These are phyloP conservation scores for Erinaceus europaeus DNA, from an alignment of 2,113 vertebrate genomes.

Conservation along the genomic window DNA sequence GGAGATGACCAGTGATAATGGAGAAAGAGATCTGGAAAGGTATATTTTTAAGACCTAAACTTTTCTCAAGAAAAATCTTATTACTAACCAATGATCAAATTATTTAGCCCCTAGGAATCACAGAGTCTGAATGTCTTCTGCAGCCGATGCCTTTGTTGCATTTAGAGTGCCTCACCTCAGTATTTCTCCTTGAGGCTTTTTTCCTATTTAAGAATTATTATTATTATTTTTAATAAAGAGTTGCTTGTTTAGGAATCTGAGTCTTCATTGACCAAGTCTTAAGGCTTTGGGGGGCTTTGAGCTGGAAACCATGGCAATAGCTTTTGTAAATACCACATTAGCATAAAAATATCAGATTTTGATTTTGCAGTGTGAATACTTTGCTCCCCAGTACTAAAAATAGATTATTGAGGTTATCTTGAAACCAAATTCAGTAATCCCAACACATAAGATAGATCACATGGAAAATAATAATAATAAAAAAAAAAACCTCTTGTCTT, in stretches of 20 bases:
- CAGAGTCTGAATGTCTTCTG: neutral
- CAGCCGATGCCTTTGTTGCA: neutral
- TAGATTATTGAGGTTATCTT: constrained; percentile 52
- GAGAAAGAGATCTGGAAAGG: too few relatives aligned
- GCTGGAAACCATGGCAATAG: constrained; percentile 46
- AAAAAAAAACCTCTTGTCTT: neutral
- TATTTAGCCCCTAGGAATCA: constrained; percentile 4
- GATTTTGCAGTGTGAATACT: constrained; percentile 24
- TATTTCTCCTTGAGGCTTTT: neutral
- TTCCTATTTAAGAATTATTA: constrained; percentile 39
- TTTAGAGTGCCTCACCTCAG: neutral
- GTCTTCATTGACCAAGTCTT: constrained; percentile 66
- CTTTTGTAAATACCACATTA: constrained; percentile 67
- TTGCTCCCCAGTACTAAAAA: constrained; percentile 56
- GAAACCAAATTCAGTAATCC: constrained; percentile 32
- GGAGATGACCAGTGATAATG: too few relatives aligned
- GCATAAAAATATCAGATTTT: constrained; percentile 57
- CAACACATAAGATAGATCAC: neutral
- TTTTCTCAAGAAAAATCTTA: too few relatives aligned
- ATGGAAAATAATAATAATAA: too few relatives aligned
- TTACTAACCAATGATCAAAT: neutral
- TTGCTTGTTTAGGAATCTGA: constrained; percentile 42
- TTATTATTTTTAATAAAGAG: constrained; percentile 37
- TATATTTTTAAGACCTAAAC: too few relatives aligned
- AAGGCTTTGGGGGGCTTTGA: constrained; percentile 59